Percentiles rank a stretch among this genome's conserved stretches.
Evolutionary conservation across 2,113 vertebrate species (phyloP).

Genomic region (Equus quagga): DNA sequence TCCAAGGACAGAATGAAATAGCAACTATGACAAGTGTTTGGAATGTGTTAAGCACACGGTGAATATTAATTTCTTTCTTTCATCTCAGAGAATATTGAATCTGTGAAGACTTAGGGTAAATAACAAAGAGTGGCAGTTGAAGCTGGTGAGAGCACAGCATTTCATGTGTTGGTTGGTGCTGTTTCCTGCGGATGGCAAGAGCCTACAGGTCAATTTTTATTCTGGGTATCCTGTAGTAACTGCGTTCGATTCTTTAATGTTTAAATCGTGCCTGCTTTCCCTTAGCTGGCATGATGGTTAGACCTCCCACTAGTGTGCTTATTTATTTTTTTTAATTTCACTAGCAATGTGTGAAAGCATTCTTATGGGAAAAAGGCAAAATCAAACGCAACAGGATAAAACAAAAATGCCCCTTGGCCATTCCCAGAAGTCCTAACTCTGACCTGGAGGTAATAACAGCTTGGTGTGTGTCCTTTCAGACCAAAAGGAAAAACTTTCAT

Average conservation of each 20-base stretch:
- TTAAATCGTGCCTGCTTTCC: constrained; percentile 65
- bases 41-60: neutral
- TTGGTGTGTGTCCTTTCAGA: neutral
- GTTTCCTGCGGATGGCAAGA: neutral
- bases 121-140: constrained; percentile 29
- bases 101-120: constrained; percentile 18
- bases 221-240: neutral
- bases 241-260: constrained; percentile 63
- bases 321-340: constrained; percentile 81
- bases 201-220: constrained; percentile 57
- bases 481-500: neutral
- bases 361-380: constrained; percentile 34
- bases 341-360: constrained; percentile 45
- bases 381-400: constrained; percentile 9
- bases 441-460: neutral
- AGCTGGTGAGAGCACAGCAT: neutral
- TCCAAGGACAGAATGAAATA: constrained; percentile 12
- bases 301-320: constrained; percentile 57
- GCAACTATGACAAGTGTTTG: neutral
- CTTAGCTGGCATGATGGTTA: constrained; percentile 28
- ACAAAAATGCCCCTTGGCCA: neutral
- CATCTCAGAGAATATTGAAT: neutral
- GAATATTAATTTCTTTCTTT: constrained; percentile 44
- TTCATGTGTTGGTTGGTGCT: neutral
- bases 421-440: neutral